These are phyloP conservation scores for Amyelois transitella DNA, from an alignment of 1,140 invertebrate species.

Conservation along the genomic window DNA sequence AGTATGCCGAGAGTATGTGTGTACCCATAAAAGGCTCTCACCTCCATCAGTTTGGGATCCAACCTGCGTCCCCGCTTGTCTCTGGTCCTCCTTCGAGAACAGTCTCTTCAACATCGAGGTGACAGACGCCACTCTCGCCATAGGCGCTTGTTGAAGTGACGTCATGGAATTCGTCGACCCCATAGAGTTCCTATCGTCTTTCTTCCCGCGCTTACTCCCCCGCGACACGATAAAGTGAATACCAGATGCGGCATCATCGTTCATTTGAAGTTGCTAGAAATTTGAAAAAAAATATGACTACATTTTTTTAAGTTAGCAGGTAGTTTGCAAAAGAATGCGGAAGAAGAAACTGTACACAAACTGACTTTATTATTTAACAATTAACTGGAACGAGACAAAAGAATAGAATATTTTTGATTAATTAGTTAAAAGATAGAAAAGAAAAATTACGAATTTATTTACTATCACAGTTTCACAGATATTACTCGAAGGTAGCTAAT, in stretches of 20 bases:
- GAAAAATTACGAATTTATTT: too few relatives aligned
- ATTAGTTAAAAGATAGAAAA: neutral
- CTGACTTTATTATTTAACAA: too few relatives aligned
- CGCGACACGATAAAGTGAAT: constrained; percentile 82
- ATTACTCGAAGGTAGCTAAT: neutral
- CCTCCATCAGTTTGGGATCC: constrained; percentile 52
- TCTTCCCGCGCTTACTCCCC: constrained; percentile 63
- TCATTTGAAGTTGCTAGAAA: constrained; percentile 69
- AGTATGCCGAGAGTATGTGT: too few relatives aligned
- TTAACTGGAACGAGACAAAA: too few relatives aligned
- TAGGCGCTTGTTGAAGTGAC: constrained; percentile 74
- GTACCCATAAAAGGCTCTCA: constrained; percentile 23
- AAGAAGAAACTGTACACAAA: too few relatives aligned
- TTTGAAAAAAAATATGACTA: neutral
- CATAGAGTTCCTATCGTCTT: constrained; percentile 64
- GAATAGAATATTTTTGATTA: too few relatives aligned
- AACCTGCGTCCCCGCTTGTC: constrained; percentile 18
- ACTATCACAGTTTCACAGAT: neutral
- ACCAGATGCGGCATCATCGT: constrained; percentile 80
- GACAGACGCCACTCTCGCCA: constrained; percentile 82
- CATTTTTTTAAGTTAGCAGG: neutral
- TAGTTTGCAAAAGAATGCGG: too few relatives aligned
- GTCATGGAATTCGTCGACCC: constrained; percentile 70
- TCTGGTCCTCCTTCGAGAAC: constrained; percentile 82
- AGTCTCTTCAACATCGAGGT: constrained; percentile 84